Conservation (phyloP, 2,888 invertebrate species). For the Rutpela maculata region DNA sequence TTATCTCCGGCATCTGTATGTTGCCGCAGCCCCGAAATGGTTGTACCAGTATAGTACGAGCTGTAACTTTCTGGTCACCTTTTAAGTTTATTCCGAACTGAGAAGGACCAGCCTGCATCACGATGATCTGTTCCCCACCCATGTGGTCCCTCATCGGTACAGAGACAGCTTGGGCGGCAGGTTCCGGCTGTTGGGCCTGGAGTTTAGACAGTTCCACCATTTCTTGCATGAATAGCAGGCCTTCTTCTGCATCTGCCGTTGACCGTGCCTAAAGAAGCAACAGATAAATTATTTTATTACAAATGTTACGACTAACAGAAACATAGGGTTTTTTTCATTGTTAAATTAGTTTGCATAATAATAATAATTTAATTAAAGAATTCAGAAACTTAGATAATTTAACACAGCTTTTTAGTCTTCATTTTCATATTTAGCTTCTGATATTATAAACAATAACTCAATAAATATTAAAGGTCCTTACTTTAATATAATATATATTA, state of each 20-base stretch:
- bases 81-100: slow-evolving; percentile 90
- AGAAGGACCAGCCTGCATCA: slow-evolving; percentile 88
- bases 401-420: too few species aligned
- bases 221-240: slow-evolving; percentile 96
- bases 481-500: too few species aligned
- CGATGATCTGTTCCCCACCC: slow-evolving; percentile 64
- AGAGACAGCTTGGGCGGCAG: slow-evolving; percentile 75
- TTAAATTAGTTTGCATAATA: too few species aligned
- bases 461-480: too few species aligned
- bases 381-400: too few species aligned
- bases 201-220: slow-evolving; percentile 93
- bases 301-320: too few species aligned
- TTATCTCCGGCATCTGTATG: slow-evolving; percentile 77
- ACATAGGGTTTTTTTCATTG: too few species aligned
- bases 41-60: slow-evolving; percentile 79
- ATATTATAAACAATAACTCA: too few species aligned
- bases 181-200: slow-evolving; percentile 78
- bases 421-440: too few species aligned
- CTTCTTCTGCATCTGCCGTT: slow-evolving; percentile 92
- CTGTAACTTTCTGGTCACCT: slow-evolving; percentile 80
- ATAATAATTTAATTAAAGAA: too few species aligned
- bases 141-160: slow-evolving; percentile 71
- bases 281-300: too few species aligned
- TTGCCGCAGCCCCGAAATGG: slow-evolving; percentile 83
- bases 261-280: slow-evolving; percentile 83